phyloP scores from a whole-genome alignment of 2,797 vertebrate genomes.

The Poeciliopsis presidionis region DNA sequence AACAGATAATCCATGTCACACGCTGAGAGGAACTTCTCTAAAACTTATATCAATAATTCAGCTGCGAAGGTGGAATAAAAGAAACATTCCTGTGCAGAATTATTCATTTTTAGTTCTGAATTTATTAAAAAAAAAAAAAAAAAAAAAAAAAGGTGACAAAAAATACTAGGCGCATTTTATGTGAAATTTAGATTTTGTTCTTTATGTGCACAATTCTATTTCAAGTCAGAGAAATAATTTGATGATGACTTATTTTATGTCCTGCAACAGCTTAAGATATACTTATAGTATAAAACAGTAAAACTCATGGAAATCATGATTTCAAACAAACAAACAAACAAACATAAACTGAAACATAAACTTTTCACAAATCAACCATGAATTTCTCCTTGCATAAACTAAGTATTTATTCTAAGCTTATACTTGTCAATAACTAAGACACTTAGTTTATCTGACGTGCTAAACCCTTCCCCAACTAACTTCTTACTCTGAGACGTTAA shows the following conservation, averaged over 20 bases:
- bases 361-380: neutral
- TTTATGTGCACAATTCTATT: conserved; percentile 22
- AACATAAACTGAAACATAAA: neutral
- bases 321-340: neutral
- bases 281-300: neutral
- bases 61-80: conserved; percentile 54
- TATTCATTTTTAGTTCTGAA: conserved; percentile 69
- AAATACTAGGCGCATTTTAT: conserved; percentile 40
- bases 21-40: conserved; percentile 54
- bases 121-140: conserved; percentile 54
- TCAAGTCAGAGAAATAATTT: conserved; percentile 35
- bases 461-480: too few relatives aligned
- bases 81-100: conserved; percentile 54
- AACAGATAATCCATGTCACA: conserved; percentile 66
- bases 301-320: neutral
- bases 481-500: too few relatives aligned
- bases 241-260: conserved; percentile 34
- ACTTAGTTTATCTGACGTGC: neutral
- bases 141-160: conserved; percentile 39
- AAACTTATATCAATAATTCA: conserved; percentile 77
- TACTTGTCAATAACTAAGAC: neutral
- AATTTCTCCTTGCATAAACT: neutral
- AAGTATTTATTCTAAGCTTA: neutral
- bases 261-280: conserved; percentile 27
- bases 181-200: conserved; percentile 39